Conservation (phyloP, 37 sponge, comb jelly and placozoan species). For the Halichondria panicea region DNA sequence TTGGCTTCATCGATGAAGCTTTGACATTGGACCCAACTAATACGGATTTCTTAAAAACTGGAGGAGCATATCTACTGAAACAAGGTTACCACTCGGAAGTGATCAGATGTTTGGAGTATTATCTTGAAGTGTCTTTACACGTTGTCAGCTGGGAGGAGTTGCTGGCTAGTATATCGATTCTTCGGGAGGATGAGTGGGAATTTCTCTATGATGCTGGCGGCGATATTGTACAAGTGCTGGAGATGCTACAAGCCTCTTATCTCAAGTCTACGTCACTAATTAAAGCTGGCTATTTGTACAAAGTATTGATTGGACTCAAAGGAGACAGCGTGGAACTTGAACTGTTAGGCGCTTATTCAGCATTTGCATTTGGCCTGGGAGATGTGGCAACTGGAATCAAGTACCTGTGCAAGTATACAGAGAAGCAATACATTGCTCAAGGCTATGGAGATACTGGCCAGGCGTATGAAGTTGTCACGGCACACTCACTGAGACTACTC, state of each 20-base stretch:
- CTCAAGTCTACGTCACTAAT: conserved; percentile 39
- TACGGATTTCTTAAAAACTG: conserved; percentile 27
- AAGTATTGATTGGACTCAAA: conserved; percentile 64
- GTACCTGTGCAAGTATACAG: conserved; percentile 57
- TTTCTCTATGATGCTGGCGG: conserved; percentile 60
- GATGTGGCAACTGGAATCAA: conserved; percentile 60
- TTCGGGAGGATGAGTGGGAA: conserved; percentile 73
- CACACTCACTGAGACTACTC: conserved; percentile 71
- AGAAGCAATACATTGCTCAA: conserved; percentile 50
- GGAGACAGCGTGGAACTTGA: conserved; percentile 19
- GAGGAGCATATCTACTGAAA: conserved; percentile 26
- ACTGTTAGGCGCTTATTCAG: conserved; percentile 38
- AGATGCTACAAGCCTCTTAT: conserved; percentile 59
- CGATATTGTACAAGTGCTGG: conserved; percentile 40
- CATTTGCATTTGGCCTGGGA: conserved; percentile 80
- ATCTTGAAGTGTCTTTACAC: conserved; percentile 51
- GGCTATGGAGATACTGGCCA: conserved; percentile 57
- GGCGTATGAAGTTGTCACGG: conserved; percentile 78
- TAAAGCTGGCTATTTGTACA: conserved; percentile 76
- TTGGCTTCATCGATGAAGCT: conserved; percentile 63
- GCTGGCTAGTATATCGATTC: conserved; percentile 53
- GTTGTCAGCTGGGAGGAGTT: conserved; percentile 54
- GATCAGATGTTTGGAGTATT: conserved; percentile 53
- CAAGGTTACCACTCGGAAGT: conserved; percentile 31
- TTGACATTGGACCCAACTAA: conserved; percentile 52